These are phyloP conservation scores for Goniozus legneri DNA, from an alignment of 1,140 invertebrate species.

Conservation along the genomic window DNA sequence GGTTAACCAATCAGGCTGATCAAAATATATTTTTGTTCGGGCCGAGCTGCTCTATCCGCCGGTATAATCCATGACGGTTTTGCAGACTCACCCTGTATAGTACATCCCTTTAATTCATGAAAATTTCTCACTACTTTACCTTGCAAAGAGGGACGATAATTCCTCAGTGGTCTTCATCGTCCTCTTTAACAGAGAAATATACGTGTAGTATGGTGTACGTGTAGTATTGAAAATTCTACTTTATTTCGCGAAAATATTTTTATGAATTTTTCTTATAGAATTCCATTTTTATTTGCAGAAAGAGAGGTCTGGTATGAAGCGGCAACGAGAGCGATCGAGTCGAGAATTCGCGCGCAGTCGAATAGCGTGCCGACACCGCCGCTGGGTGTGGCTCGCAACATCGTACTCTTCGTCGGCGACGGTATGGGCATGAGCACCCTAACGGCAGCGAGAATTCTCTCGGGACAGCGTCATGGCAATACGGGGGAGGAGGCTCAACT, in stretches of 20 bases:
- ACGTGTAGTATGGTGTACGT: neutral
- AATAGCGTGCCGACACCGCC: slow-evolving; percentile 27
- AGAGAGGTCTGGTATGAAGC: slow-evolving; percentile 38
- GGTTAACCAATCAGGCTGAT: too few species aligned
- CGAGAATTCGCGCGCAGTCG: slow-evolving; percentile 29
- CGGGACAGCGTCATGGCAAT: slow-evolving; percentile 55
- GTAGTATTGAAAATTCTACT: neutral
- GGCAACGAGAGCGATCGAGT: slow-evolving; percentile 33
- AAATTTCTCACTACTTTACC: too few species aligned
- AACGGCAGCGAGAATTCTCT: slow-evolving; percentile 69
- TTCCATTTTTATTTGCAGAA: slow-evolving; percentile 23
- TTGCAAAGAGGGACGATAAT: too few species aligned
- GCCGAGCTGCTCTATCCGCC: too few species aligned
- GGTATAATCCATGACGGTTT: too few species aligned
- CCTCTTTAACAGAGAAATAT: too few species aligned
- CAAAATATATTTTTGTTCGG: too few species aligned
- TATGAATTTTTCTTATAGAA: neutral
- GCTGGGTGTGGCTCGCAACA: slow-evolving; percentile 36
- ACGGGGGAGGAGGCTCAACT: slow-evolving; percentile 65
- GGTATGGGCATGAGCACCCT: slow-evolving; percentile 77
- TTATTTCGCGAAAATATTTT: neutral
- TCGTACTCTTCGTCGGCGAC: slow-evolving; percentile 79
- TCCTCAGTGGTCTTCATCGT: too few species aligned
- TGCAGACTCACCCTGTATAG: too few species aligned
- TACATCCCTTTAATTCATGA: too few species aligned